Evolutionary conservation across 2,113 vertebrate species (phyloP), one percentile per base, ranked within the genome.

Genomic region (Ailuropoda melanoleuca): DNA sequence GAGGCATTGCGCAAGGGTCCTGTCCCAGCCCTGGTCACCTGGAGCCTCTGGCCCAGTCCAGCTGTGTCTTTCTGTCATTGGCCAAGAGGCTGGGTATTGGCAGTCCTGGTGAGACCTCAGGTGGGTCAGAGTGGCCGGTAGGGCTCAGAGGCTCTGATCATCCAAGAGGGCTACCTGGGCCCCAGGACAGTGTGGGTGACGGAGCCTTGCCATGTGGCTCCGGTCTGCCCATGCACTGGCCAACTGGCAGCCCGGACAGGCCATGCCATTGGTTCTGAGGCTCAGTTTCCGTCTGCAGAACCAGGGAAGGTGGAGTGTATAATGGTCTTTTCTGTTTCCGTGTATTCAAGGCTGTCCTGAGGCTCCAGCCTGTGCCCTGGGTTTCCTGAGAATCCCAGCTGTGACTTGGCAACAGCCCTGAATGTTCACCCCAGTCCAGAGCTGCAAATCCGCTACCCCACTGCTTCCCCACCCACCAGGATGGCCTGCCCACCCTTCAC

Each of bases 331-430:
- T 46, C 18, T 60, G 23, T 15, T 13, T 21, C 58, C 17, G 50
- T 4, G 26, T 4, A 39, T 50, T 56, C 37, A 23, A 86, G 80
- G 83, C 66, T 92, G 31, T 58, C 74, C 53, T 60, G 39, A 13
- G 46, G n/a, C 26, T 55, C 26, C 24, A 10, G 34, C 37, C 29
- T 56, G 26, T n/a, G 37, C 43, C 18, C 11, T 29, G 29, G n/a
- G n/a, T 58, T 70, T 70, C 74, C 50, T 58, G 62, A 17, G 39
- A 46, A 37, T 58, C 74, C n/a, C 6, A 39, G 50, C 84, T 15
- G 0, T 56, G 62, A 50, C 48, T 87, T 39, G 1, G 11, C 0
- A 0, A 17, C 15, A 29, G 18, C 31, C 56, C 43, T 1, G 1
- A 75, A 9, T 17, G 21, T 24, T 64, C 26, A 37, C 46, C 56